Percentiles rank a stretch among this genome's conserved stretches.
phyloP scores from a whole-genome alignment of 2,797 vertebrate species.

The Helicolenus hilgendorfi region DNA sequence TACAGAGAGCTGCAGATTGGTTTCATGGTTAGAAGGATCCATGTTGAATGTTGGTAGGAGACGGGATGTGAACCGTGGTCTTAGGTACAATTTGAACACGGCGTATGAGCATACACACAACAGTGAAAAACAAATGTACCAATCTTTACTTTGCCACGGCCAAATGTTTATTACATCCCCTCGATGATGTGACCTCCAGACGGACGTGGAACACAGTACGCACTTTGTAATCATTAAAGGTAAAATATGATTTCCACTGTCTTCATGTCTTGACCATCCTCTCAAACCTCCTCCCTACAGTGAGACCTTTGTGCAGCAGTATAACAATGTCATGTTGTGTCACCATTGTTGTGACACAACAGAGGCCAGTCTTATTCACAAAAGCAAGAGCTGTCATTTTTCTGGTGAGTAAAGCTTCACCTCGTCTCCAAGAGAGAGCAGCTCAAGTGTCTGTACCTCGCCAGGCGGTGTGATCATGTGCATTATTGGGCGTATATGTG shows the following conservation, averaged over 20 bases:
- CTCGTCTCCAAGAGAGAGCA: background rate
- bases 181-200: background rate
- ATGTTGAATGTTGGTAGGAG: background rate
- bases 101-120: too few relatives aligned
- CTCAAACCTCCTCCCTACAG: background rate
- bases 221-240: background rate
- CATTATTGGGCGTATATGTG: background rate
- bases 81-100: too few relatives aligned
- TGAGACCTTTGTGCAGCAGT: background rate
- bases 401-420: background rate
- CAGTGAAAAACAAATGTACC: too few relatives aligned
- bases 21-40: background rate
- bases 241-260: background rate
- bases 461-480: background rate
- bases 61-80: background rate
- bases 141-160: too few relatives aligned
- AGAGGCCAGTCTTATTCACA: background rate
- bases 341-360: background rate
- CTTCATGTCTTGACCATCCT: too few relatives aligned
- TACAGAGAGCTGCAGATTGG: background rate
- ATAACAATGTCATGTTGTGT: background rate
- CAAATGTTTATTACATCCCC: background rate
- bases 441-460: constrained; percentile 3
- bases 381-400: background rate
- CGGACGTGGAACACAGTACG: too few relatives aligned